Conservation (phyloP, 1,140 invertebrate genomes). For the Lepidostoma basale region DNA sequence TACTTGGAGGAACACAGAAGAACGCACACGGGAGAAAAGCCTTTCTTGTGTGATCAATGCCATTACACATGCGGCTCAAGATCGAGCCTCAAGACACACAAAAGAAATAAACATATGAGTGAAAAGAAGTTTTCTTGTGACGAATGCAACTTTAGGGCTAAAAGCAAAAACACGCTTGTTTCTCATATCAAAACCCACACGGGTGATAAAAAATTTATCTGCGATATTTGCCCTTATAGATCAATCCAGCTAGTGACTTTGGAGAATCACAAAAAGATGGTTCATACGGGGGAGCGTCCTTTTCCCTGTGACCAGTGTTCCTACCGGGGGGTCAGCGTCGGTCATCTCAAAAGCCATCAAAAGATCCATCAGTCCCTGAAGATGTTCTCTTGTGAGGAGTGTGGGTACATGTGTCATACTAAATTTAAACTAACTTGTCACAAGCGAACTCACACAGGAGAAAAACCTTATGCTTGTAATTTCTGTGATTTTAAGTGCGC, state of each 20-base stretch:
- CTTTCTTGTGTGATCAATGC: slow-evolving; percentile 40
- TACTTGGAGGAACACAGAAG: slow-evolving; percentile 34
- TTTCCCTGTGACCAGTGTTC: slow-evolving; percentile 40
- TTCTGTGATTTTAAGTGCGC: slow-evolving; percentile 34
- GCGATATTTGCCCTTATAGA: slow-evolving; percentile 38
- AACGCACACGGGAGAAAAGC: slow-evolving; percentile 37
- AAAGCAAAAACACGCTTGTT: slow-evolving; percentile 38
- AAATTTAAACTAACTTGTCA: slow-evolving; percentile 36
- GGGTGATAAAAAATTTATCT: slow-evolving; percentile 36
- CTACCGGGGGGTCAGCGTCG: slow-evolving; percentile 27
- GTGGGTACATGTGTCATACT: slow-evolving; percentile 39
- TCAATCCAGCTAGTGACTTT: slow-evolving; percentile 35
- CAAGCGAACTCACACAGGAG: slow-evolving; percentile 32
- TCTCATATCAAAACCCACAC: slow-evolving; percentile 34
- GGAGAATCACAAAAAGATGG: slow-evolving; percentile 41
- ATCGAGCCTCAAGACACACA: slow-evolving; percentile 36
- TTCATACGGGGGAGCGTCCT: slow-evolving; percentile 39
- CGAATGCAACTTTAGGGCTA: slow-evolving; percentile 36
- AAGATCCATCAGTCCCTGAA: slow-evolving; percentile 33
- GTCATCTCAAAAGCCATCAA: slow-evolving; percentile 38
- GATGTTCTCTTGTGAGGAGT: slow-evolving; percentile 37
- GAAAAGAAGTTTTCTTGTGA: slow-evolving; percentile 39
- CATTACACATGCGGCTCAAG: slow-evolving; percentile 34
- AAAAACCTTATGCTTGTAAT: slow-evolving; percentile 35
- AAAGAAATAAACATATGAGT: slow-evolving; percentile 37